These are phyloP conservation scores for Procapra przewalskii DNA, from an alignment of 2,113 vertebrate genomes.

Conservation along the genomic window DNA sequence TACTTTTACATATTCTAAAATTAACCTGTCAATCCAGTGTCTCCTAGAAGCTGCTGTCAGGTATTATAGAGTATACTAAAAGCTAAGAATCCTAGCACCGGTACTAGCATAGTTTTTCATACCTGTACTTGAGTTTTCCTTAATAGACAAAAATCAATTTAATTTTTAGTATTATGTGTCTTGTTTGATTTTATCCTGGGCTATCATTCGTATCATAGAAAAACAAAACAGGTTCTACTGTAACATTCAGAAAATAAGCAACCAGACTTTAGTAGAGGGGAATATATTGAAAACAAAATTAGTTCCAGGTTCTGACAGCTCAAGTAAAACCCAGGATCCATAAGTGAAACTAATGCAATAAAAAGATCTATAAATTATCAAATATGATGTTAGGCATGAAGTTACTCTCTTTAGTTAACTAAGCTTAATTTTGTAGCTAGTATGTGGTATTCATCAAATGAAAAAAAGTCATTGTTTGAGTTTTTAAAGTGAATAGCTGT, in stretches of 20 bases:
- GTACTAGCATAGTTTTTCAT: slow-evolving; percentile 12
- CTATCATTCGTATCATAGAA: neutral
- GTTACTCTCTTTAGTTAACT: slow-evolving; percentile 35
- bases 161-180: slow-evolving; percentile 11
- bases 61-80: slow-evolving; percentile 5
- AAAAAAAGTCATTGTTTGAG: neutral
- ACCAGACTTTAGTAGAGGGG: neutral
- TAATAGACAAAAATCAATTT: slow-evolving; percentile 2
- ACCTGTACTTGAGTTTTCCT: neutral
- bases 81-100: neutral
- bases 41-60: slow-evolving; percentile 34
- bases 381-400: neutral
- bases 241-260: neutral
- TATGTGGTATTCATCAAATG: neutral
- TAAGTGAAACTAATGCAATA: neutral
- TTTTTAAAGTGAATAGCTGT: neutral
- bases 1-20: slow-evolving; percentile 54
- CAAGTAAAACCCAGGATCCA: neutral
- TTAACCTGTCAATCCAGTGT: slow-evolving; percentile 41
- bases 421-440: neutral
- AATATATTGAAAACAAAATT: neutral
- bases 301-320: neutral
- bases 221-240: neutral
- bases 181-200: slow-evolving; percentile 40
- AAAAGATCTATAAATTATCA: neutral